Percentiles rank a stretch among this genome's conserved stretches.
Evolutionary conservation across 2,113 vertebrate species (phyloP).

Genomic region (Centropristis striata): DNA sequence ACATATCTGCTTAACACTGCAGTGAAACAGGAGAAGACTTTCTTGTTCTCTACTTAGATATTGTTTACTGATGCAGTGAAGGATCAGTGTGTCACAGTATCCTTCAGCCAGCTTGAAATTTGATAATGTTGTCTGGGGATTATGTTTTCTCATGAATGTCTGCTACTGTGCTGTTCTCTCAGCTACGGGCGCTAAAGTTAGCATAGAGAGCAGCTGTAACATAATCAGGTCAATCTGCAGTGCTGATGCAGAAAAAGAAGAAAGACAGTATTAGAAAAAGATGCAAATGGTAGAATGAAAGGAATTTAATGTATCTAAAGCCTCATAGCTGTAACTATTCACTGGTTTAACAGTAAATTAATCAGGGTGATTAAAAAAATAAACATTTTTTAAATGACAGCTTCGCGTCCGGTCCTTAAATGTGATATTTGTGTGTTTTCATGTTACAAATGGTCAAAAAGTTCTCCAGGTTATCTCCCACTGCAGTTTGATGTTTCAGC

Average conservation of each 20-base stretch:
- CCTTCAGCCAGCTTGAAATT: constrained; percentile 22
- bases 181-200: constrained; percentile 24
- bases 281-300: constrained; percentile 4
- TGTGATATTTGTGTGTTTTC: not conserved
- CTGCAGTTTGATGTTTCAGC: constrained; percentile 44
- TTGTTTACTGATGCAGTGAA: constrained; percentile 39
- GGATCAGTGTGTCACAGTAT: constrained; percentile 27
- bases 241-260: constrained; percentile 48
- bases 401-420: not conserved
- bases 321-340: not conserved
- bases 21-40: constrained; percentile 19
- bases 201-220: constrained; percentile 32
- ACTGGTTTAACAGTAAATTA: not conserved
- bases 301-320: not conserved
- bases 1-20: not conserved
- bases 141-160: constrained; percentile 40
- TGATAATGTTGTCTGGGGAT: constrained; percentile 23
- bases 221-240: constrained; percentile 52
- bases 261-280: not conserved
- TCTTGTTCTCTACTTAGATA: constrained; percentile 10
- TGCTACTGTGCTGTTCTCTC: constrained; percentile 11
- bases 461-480: not conserved
- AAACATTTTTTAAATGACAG: not conserved
- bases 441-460: constrained; percentile 35
- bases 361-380: constrained; percentile 7